Evolutionary conservation across 2,113 vertebrate genomes (phyloP).

Genomic region (Globicephala melas): DNA sequence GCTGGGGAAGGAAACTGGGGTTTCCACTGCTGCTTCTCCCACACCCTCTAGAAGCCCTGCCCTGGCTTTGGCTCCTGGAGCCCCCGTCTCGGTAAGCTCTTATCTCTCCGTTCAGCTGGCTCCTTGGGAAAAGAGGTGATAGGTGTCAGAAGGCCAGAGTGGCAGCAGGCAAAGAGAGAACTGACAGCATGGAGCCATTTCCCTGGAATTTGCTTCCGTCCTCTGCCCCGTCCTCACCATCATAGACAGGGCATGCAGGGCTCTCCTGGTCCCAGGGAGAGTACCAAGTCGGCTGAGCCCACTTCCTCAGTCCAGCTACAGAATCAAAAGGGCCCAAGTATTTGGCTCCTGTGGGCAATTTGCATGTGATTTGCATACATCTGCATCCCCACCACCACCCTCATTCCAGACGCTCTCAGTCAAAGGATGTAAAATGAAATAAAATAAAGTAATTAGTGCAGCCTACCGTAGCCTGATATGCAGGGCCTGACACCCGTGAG

Average conservation of each 20-base stretch:
- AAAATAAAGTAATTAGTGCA: slow-evolving; percentile 73
- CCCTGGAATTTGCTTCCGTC: neutral
- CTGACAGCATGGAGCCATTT: neutral
- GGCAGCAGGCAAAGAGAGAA: neutral
- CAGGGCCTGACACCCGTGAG: neutral
- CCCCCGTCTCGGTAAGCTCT: neutral
- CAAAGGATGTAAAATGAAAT: slow-evolving; percentile 69
- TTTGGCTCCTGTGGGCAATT: slow-evolving; percentile 44
- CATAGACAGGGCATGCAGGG: neutral
- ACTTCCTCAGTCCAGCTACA: slow-evolving; percentile 9
- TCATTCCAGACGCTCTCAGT: slow-evolving; percentile 29
- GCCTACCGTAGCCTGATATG: neutral
- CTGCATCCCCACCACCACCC: slow-evolving; percentile 30
- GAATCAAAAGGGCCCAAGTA: slow-evolving; percentile 47
- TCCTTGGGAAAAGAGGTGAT: neutral
- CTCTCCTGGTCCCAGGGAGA: neutral
- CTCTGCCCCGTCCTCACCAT: neutral
- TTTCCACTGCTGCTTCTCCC: neutral
- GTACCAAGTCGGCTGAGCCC: neutral
- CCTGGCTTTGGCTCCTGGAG: neutral
- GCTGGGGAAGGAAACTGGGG: neutral
- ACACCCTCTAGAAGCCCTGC: neutral
- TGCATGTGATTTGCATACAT: slow-evolving; percentile 75
- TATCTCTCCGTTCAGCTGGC: slow-evolving; percentile 31
- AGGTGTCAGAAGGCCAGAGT: neutral